Percentiles rank a stretch among this genome's conserved stretches.
Conservation (phyloP, 2,113 vertebrate genomes). For the Ophiodon elongatus region DNA sequence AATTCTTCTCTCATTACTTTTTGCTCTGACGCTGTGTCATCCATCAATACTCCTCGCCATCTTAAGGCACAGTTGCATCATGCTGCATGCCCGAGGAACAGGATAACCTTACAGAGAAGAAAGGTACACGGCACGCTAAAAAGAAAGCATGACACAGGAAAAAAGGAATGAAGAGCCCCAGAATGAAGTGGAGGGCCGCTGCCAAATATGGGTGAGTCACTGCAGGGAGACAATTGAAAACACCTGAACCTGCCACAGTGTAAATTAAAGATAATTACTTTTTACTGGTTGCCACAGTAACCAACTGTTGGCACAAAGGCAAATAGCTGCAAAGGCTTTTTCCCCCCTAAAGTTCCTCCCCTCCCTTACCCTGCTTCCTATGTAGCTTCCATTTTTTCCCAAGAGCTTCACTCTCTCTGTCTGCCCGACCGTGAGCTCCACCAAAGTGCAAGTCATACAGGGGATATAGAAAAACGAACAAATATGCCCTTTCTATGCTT, state of each 20-base stretch:
- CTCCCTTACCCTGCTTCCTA: constrained; percentile 13
- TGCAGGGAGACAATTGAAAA: constrained; percentile 73
- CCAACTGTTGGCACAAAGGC: constrained; percentile 74
- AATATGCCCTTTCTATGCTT: constrained; percentile 36
- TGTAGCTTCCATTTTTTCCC: constrained; percentile 42
- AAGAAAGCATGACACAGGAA: constrained; percentile 33
- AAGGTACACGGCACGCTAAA: constrained; percentile 21
- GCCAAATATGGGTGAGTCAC: constrained; percentile 69
- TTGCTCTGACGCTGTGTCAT: background rate
- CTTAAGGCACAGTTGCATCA: constrained; percentile 16
- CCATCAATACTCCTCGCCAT: constrained; percentile 11
- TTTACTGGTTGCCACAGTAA: constrained; percentile 84
- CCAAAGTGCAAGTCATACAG: constrained; percentile 48
- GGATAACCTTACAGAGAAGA: constrained; percentile 29
- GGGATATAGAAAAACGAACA: constrained; percentile 37
- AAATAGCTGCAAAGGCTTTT: constrained; percentile 65
- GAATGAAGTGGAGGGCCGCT: constrained; percentile 42
- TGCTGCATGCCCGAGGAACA: background rate
- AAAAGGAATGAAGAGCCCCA: constrained; percentile 23
- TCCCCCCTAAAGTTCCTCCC: background rate
- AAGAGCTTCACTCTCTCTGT: constrained; percentile 39
- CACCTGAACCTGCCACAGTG: constrained; percentile 82
- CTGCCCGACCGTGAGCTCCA: background rate
- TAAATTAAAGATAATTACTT: constrained; percentile 84
- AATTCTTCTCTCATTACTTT: constrained; percentile 19